Percentiles rank a stretch among this genome's conserved stretches.
Evolutionary conservation across 2,113 vertebrate genomes (phyloP).

Genomic region (Scomber colias): DNA sequence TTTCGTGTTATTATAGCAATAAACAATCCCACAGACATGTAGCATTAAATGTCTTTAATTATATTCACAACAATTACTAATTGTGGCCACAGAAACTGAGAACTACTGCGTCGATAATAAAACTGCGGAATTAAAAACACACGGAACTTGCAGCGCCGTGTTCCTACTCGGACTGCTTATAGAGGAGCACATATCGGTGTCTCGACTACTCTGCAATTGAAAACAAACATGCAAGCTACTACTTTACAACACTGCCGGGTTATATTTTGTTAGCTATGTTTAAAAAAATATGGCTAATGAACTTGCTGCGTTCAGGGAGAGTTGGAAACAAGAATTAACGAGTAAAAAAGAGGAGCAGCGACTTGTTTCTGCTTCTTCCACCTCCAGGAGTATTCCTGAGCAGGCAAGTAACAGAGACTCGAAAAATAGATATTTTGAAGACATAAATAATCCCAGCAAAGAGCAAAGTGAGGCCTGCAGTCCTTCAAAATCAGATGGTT

Average conservation of each 20-base stretch:
- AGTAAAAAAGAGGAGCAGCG: constrained; percentile 12
- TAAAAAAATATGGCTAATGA: constrained; percentile 75
- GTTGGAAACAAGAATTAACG: constrained; percentile 81
- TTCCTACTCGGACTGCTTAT: constrained; percentile 69
- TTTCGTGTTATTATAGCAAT: background rate
- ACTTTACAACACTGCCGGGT: background rate
- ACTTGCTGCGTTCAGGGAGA: constrained; percentile 79
- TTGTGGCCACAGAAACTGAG: background rate
- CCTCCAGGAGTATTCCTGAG: background rate
- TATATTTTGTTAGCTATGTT: constrained; percentile 26
- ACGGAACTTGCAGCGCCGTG: constrained; percentile 57
- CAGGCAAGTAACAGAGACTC: constrained; percentile 12
- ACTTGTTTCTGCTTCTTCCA: background rate
- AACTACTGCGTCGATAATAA: constrained; percentile 31
- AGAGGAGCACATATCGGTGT: constrained; percentile 8
- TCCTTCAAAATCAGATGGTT: background rate
- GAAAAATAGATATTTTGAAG: constrained; percentile 61
- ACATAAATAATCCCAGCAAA: background rate
- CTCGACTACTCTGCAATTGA: accelerated
- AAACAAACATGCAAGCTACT: accelerated
- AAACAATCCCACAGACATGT: accelerated
- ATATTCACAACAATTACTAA: background rate
- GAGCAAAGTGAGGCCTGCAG: background rate
- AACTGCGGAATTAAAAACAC: constrained; percentile 67
- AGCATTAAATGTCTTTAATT: background rate